Base-by-base conservation (phyloP, 2,113 vertebrate genomes). In the Opisthocomus hoazin region DNA sequence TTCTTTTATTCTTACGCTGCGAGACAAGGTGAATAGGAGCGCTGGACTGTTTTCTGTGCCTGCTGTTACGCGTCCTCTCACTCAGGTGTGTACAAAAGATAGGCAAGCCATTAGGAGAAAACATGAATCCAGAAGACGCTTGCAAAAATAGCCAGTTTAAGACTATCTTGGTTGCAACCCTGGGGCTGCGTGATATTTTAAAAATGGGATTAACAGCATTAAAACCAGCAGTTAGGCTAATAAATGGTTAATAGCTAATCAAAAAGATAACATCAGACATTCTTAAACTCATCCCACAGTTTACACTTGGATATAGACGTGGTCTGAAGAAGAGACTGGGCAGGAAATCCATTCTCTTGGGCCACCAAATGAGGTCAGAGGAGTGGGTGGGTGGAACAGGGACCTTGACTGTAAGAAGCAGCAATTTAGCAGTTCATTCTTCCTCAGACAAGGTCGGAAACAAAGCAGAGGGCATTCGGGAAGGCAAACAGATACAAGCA, bases 21-120 rank as follows among this genome's bases (percentile, higher is more conserved):
- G n/a, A 84, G 51, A 63, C 57, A 87, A 79, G 57, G 48, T 53
- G 46, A 89, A 63, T 10, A 51, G 54, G 30, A 85, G 29, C 78
- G 37, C 9, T 37, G 36, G 48, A 45, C 32, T 77, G 46, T 30
- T 76, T 74, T 26, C 46, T 34, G 30, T 68, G 51, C 9, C 53
- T 37, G 15, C 11, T 0, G 0, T 76, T 92, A 46, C 0, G 0
- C 45, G 24, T 84, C 57, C 50, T 60, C 56, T 66, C 57, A n/a
- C 29, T 79, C 43, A 41, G 30, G 30, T 61, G 34, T 7, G 11
- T 22, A 32, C 48, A 43, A 48, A 87, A 68, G 71, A 39, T 5
- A 63, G 30, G 26, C 43, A 92, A 92, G 32, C 8, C 36, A 30
- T 21, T 34, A 60, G 46, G 20, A 69, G 24, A 83, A 74, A 66